Base-by-base conservation (phyloP, 2,113 vertebrate species). In the Mus pahari region DNA sequence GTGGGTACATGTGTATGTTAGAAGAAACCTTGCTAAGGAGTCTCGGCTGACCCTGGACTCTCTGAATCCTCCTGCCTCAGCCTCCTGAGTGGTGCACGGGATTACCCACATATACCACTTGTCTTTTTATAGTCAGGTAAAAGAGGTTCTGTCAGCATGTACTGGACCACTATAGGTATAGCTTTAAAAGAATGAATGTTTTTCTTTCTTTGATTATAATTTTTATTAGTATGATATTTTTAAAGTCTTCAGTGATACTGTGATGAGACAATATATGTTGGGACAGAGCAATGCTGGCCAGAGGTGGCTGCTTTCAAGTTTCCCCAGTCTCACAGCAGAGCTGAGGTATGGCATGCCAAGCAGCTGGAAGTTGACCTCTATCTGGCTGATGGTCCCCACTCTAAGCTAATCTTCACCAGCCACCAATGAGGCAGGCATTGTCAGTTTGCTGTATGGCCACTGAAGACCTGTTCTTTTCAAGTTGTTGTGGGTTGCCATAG, bases 401-500 rank as follows among this genome's bases (percentile, higher is more conserved):
- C 82, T 58, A 74, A 88, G 26, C 83, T 90, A 31, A 78, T 94
- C 77, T 71, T 81, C 75, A 50, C 48, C 53, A 66, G 84, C 64
- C 0, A 0, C 50, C 0, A 0, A 12, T 87, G 64, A 81, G 68
- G 45, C 19, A 17, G 24, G 22, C 20, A 0, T 77, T 0, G 0
- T 84, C 73, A 22, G 86, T 81, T 82, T 86, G 0, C 0, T 62
- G 88, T 81, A 26, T 48, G 91, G 87, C 1, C 26, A 33, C 91
- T 0, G 0, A 7, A 60, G 97, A 97, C 78, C 68, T 58, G 2
- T 82, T 94, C 87, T 64, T 66, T 3, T 26, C 73, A 88, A 95
- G 82, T 92, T 95, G 94, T 96, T 96, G 89, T 96, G 94, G 96
- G 98, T 98, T 82, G 95, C 93, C 98, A 98, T 24, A 95, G 97